Conservation (phyloP, 2,888 invertebrate genomes). For the Chesias legatella region DNA sequence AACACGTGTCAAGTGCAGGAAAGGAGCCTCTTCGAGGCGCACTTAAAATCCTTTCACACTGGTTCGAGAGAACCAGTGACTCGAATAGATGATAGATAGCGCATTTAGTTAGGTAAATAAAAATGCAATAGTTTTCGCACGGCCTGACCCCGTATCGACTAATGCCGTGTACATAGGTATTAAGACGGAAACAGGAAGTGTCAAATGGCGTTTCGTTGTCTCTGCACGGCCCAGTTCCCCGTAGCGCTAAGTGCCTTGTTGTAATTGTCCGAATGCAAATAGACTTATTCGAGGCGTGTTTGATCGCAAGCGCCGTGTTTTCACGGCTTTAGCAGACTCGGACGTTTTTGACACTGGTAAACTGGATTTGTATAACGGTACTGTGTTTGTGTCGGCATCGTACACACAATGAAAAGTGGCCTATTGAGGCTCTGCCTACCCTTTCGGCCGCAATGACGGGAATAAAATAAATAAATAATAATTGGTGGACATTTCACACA, state of each 20-base stretch:
- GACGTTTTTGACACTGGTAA: conserved; percentile 41
- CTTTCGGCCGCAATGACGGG: too few relatives aligned
- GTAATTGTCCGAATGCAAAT: conserved; percentile 78
- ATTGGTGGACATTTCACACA: too few relatives aligned
- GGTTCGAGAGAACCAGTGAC: too few relatives aligned
- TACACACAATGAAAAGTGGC: too few relatives aligned
- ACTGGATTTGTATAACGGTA: conserved; percentile 56
- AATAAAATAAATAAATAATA: too few relatives aligned
- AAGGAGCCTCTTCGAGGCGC: too few relatives aligned
- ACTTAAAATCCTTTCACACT: too few relatives aligned
- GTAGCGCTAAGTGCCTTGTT: conserved; percentile 70
- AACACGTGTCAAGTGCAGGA: too few relatives aligned
- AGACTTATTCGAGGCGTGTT: conserved; percentile 36
- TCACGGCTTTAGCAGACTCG: conserved; percentile 35
- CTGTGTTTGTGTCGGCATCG: conserved; percentile 39
- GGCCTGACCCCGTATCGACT: conserved; percentile 43
- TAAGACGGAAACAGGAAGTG: conserved; percentile 75
- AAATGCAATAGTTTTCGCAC: conserved; percentile 49
- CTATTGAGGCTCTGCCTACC: too few relatives aligned
- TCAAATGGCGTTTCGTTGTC: conserved; percentile 77
- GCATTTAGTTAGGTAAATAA: conserved; percentile 1
- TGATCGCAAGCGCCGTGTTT: conserved; percentile 46
- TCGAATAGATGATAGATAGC: too few relatives aligned
- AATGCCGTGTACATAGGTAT: conserved; percentile 41
- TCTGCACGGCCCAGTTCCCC: conserved; percentile 69